Percentiles rank a stretch among this genome's conserved stretches.
Evolutionary conservation across 2,113 vertebrate species (phyloP).

Genomic region (Fregata magnificens): DNA sequence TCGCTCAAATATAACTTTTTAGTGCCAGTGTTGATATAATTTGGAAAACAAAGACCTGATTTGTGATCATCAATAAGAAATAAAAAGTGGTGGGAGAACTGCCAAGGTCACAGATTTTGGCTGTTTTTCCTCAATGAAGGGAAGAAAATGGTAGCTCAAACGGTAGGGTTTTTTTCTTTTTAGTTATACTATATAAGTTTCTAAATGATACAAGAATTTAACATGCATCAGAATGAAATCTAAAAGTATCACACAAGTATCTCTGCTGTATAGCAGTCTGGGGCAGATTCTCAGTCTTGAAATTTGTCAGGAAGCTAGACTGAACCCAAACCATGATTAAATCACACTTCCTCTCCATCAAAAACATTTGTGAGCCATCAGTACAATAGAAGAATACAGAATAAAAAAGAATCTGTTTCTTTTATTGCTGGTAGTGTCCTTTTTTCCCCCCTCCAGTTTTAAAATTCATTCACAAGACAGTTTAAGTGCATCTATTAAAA

Average conservation of each 20-base stretch:
- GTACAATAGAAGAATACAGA: not conserved
- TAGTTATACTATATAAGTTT: not conserved
- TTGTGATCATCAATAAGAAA: not conserved
- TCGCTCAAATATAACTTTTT: not conserved
- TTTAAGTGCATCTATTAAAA: not conserved
- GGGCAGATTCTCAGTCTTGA: not conserved
- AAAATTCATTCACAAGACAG: not conserved
- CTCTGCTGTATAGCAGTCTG: not conserved
- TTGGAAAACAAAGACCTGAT: not conserved
- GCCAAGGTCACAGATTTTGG: not conserved
- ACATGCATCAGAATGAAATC: not conserved
- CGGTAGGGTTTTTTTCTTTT: not conserved
- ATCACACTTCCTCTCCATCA: not conserved
- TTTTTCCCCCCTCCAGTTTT: not conserved
- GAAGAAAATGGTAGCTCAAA: not conserved
- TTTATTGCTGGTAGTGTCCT: conserved; percentile 32
- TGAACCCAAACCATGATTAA: not conserved
- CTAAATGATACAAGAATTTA: not conserved
- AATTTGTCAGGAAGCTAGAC: not conserved
- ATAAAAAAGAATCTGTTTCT: not conserved
- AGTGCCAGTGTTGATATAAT: not conserved
- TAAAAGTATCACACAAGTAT: not conserved
- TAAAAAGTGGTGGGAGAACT: not conserved
- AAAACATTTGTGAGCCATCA: not conserved
- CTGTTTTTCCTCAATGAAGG: not conserved